phyloP scores from a whole-genome alignment of 2,113 vertebrate genomes.

The Burhinus bistriatus region DNA sequence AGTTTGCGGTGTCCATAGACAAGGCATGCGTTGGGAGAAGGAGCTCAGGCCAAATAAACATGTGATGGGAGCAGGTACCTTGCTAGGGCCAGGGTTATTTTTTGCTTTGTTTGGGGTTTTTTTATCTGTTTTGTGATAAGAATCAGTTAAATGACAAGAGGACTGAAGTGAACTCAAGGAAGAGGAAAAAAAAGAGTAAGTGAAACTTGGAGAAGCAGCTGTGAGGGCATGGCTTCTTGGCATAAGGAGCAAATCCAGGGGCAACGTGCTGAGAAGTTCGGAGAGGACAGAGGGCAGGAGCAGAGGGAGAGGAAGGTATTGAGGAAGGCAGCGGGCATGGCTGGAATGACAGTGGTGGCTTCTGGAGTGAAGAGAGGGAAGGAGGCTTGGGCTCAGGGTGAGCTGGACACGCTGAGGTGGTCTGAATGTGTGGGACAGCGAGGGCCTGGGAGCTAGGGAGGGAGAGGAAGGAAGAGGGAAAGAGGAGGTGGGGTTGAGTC shows the following conservation, averaged over 20 bases:
- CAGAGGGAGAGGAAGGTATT: background rate
- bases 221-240: background rate
- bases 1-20: background rate
- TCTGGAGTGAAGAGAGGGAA: background rate
- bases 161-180: background rate
- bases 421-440: rapidly evolving
- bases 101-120: background rate
- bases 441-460: background rate
- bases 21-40: background rate
- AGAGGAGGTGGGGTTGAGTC: background rate
- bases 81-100: background rate
- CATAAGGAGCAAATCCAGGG: background rate
- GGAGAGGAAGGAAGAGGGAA: background rate
- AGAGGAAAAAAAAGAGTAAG: background rate
- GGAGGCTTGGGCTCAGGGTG: background rate
- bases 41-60: background rate
- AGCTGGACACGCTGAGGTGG: background rate
- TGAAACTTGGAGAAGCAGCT: background rate
- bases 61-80: background rate
- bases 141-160: background rate
- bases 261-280: rapidly evolving
- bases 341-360: background rate
- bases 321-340: background rate
- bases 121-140: background rate
- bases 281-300: background rate